A percentile compares a stretch with the other conserved stretches of the same genome.
These are phyloP conservation scores for Momotus momota DNA, from an alignment of 2,797 vertebrate genomes.

Conservation along the genomic window DNA sequence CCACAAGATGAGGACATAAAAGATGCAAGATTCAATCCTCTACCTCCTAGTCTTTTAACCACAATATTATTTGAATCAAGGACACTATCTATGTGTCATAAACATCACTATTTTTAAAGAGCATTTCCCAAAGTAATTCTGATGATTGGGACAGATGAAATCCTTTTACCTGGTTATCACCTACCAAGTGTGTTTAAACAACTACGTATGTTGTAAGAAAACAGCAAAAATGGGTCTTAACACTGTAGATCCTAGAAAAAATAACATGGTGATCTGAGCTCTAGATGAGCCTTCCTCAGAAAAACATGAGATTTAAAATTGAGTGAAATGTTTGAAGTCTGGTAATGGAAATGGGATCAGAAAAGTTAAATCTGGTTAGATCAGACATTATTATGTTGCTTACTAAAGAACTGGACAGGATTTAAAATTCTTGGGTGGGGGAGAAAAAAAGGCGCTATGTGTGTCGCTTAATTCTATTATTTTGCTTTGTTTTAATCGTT, in stretches of 20 bases:
- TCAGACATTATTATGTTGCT: not conserved
- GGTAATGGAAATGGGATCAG: not conserved
- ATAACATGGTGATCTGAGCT: not conserved
- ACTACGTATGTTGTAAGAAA: not conserved
- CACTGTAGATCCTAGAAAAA: not conserved
- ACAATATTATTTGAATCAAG: constrained; percentile 30
- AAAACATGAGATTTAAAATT: not conserved
- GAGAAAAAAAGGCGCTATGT: not conserved
- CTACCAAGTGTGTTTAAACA: not conserved
- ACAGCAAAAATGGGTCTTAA: accelerated
- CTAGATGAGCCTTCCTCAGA: not conserved
- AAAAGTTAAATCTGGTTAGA: not conserved
- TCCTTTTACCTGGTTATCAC: not conserved
- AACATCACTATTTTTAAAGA: not conserved
- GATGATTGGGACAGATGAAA: not conserved
- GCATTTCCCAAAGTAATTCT: constrained; percentile 9
- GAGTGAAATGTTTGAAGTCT: not conserved
- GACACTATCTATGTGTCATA: not conserved
- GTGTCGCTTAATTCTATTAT: not conserved
- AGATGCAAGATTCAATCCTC: constrained; percentile 43
- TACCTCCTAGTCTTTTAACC: constrained; percentile 17
- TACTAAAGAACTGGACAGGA: not conserved
- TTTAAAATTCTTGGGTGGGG: not conserved
- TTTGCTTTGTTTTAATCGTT: not conserved
- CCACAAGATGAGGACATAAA: constrained; percentile 45